A percentile compares a stretch with the other conserved stretches of the same genome.
These are phyloP conservation scores for Crocidura indochinensis DNA, from an alignment of 2,797 vertebrate species.

Conservation along the genomic window DNA sequence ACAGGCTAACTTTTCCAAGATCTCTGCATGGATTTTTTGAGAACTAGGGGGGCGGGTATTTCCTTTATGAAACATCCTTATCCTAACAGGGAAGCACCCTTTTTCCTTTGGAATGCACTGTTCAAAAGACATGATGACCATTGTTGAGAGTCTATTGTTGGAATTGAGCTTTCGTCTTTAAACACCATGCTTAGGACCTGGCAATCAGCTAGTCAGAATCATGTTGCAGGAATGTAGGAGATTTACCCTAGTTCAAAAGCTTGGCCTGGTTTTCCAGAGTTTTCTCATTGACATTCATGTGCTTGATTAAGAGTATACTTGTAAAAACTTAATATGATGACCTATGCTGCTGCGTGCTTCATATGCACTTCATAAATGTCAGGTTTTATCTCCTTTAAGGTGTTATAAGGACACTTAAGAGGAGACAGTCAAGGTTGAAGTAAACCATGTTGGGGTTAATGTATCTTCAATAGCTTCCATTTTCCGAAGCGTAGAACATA, in stretches of 20 bases:
- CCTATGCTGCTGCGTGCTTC: neutral
- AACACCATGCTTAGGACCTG: neutral
- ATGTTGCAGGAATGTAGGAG: neutral
- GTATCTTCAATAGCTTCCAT: neutral
- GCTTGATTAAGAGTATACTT: neutral
- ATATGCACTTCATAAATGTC: neutral
- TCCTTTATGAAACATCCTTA: constrained; percentile 49
- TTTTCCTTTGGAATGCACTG: constrained; percentile 53
- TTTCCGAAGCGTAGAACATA: neutral
- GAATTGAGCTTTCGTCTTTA: constrained; percentile 49
- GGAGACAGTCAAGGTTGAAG: neutral
- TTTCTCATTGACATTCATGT: neutral
- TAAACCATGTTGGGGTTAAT: neutral
- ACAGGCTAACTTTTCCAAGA: neutral
- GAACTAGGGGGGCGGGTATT: neutral
- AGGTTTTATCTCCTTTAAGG: neutral
- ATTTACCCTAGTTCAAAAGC: neutral
- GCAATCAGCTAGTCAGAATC: neutral
- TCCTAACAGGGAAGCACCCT: neutral
- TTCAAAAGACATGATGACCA: constrained; percentile 36
- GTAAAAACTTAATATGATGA: neutral
- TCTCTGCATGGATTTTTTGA: neutral
- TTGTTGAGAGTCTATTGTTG: constrained; percentile 17
- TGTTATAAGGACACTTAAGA: neutral
- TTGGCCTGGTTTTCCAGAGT: constrained; percentile 34